Percentiles rank a stretch among this genome's conserved stretches.
phyloP scores from a whole-genome alignment of 2,888 invertebrate genomes.

The Erebia palarica region DNA sequence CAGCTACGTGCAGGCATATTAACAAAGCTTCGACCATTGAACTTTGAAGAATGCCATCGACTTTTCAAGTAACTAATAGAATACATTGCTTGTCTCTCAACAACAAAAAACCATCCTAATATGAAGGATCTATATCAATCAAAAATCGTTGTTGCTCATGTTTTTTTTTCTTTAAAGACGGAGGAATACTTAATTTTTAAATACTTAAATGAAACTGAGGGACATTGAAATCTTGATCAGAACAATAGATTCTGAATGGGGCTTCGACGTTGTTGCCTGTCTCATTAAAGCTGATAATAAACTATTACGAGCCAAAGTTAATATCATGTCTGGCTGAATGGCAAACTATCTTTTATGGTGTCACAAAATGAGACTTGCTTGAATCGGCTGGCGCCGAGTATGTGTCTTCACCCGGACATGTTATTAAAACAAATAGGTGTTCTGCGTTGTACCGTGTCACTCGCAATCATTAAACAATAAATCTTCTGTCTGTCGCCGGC shows the following conservation, averaged over 20 bases:
- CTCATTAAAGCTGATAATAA: neutral
- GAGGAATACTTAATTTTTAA: neutral
- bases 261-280: neutral
- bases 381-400: slow-evolving; percentile 38
- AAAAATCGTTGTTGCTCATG: neutral
- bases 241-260: neutral
- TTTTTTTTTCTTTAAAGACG: neutral
- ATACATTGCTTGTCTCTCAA: slow-evolving; percentile 22
- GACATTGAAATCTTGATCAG: neutral
- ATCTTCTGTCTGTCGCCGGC: slow-evolving; percentile 51
- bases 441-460: slow-evolving; percentile 51
- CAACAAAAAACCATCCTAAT: neutral
- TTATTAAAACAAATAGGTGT: slow-evolving; percentile 71
- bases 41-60: slow-evolving; percentile 47
- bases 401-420: slow-evolving; percentile 53
- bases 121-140: neutral
- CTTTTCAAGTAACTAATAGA: slow-evolving; percentile 24
- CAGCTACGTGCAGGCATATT: slow-evolving; percentile 63
- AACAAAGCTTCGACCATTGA: slow-evolving; percentile 65
- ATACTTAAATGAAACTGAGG: neutral
- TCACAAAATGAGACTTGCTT: slow-evolving; percentile 34
- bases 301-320: slow-evolving; percentile 11
- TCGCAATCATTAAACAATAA: slow-evolving; percentile 69
- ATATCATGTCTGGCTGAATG: slow-evolving; percentile 6
- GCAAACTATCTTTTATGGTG: slow-evolving; percentile 13